Evolutionary conservation across 2,797 vertebrate genomes (phyloP).

Genomic region (Meriones psammophilus): DNA sequence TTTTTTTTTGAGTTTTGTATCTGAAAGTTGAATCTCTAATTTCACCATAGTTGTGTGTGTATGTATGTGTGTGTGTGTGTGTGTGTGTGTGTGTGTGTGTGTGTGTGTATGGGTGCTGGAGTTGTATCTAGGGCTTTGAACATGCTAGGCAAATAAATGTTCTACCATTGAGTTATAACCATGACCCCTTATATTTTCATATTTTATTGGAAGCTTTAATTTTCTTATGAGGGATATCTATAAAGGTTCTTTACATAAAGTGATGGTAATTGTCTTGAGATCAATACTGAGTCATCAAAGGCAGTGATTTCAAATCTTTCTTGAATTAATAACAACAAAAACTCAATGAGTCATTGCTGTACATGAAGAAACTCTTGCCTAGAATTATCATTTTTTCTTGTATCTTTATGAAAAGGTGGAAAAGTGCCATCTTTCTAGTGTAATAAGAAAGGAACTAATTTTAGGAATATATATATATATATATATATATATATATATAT

Average conservation of each 20-base stretch:
- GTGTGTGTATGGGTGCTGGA: neutral
- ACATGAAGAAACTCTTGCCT: neutral
- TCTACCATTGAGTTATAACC: neutral
- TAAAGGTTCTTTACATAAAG: neutral
- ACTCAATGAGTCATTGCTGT: neutral
- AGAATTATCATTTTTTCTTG: neutral
- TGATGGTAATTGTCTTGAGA: neutral
- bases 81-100: neutral
- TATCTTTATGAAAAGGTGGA: conserved; percentile 3
- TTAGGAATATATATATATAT: neutral
- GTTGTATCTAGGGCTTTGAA: neutral
- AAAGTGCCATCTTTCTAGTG: neutral
- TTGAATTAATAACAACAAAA: conserved; percentile 28
- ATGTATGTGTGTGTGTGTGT: no score
- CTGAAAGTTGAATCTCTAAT: neutral
- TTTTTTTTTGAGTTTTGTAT: neutral
- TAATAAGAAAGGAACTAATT: conserved; percentile 24
- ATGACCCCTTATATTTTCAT: neutral
- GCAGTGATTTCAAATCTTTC: conserved; percentile 44
- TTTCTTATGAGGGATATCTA: conserved; percentile 19
- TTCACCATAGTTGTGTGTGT: neutral
- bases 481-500: no score
- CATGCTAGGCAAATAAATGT: neutral
- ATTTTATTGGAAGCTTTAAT: conserved; percentile 43
- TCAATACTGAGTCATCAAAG: conserved; percentile 10